A percentile compares a stretch with the other conserved stretches of the same genome.
phyloP scores from a whole-genome alignment of 2,888 invertebrate genomes.

The Caenorhabditis virilis region DNA sequence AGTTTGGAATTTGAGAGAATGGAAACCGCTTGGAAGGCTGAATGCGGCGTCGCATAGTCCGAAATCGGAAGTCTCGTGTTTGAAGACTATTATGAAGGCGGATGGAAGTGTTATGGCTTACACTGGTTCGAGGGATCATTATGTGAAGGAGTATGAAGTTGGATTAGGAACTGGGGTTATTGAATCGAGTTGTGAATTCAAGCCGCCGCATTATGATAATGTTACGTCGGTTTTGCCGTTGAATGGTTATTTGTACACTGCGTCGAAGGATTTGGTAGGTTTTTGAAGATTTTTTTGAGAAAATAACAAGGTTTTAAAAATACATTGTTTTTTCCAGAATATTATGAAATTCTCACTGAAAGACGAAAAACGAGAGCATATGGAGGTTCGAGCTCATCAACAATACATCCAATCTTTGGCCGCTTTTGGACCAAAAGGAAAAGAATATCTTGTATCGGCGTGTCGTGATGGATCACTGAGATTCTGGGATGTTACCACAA shows the following conservation, averaged over 20 bases:
- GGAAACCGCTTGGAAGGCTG: constrained; percentile 48
- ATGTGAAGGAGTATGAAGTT: constrained; percentile 75
- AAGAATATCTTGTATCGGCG: constrained; percentile 69
- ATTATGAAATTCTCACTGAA: constrained; percentile 57
- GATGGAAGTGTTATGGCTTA: constrained; percentile 73
- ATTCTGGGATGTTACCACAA: constrained; percentile 79
- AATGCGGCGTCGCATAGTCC: constrained; percentile 46
- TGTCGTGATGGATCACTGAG: constrained; percentile 81
- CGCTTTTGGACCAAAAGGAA: constrained; percentile 17
- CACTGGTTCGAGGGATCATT: constrained; percentile 85
- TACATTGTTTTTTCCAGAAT: constrained; percentile 35
- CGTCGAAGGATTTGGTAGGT: constrained; percentile 78
- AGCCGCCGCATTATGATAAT: constrained; percentile 88
- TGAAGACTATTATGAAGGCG: constrained; percentile 76
- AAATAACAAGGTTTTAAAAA: not conserved
- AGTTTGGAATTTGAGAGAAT: constrained; percentile 76
- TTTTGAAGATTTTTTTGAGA: constrained; percentile 3
- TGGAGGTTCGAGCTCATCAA: constrained; percentile 53
- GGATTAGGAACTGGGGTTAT: constrained; percentile 37
- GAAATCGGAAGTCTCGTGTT: constrained; percentile 36
- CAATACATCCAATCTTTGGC: constrained; percentile 45
- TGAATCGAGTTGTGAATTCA: constrained; percentile 75
- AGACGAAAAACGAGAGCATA: constrained; percentile 55
- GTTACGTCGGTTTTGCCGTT: constrained; percentile 77
- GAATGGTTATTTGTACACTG: constrained; percentile 78